These are phyloP conservation scores for Norana najaformis DNA, from an alignment of 2,888 invertebrate species.

Conservation along the genomic window DNA sequence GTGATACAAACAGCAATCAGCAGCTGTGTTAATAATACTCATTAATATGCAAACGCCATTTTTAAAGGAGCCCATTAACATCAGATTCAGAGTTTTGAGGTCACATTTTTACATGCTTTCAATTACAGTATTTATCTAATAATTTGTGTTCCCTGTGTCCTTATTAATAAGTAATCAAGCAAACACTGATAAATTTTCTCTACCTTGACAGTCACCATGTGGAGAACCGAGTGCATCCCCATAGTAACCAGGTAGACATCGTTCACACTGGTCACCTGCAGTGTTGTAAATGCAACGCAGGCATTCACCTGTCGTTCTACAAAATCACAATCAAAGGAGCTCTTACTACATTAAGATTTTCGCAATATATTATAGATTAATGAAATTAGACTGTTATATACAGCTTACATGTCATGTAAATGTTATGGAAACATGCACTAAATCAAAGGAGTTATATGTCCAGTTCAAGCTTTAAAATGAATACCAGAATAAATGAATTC, in stretches of 20 bases:
- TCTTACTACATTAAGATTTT: neutral
- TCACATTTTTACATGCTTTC: neutral
- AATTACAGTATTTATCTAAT: neutral
- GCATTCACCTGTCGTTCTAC: conserved; percentile 85
- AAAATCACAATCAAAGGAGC: neutral
- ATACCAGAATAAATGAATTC: too few species aligned
- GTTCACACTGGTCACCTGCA: conserved; percentile 86
- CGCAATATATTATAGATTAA: neutral
- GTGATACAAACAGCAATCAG: neutral
- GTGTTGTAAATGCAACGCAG: conserved; percentile 95
- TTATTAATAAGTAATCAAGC: neutral
- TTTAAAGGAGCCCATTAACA: too few species aligned
- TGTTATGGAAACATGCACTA: too few species aligned
- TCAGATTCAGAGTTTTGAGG: neutral
- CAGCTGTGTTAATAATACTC: neutral
- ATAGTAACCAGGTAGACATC: conserved; percentile 87
- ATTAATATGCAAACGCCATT: too few species aligned
- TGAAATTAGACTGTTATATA: neutral
- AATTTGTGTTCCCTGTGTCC: neutral
- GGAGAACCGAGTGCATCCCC: conserved; percentile 88
- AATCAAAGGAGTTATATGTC: too few species aligned
- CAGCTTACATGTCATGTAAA: neutral
- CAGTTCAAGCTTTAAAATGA: too few species aligned
- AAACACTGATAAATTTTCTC: conserved; percentile 30
- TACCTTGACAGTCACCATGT: conserved; percentile 76